phyloP scores from a whole-genome alignment of 1,140 invertebrate genomes.

The Littorina saxatilis region DNA sequence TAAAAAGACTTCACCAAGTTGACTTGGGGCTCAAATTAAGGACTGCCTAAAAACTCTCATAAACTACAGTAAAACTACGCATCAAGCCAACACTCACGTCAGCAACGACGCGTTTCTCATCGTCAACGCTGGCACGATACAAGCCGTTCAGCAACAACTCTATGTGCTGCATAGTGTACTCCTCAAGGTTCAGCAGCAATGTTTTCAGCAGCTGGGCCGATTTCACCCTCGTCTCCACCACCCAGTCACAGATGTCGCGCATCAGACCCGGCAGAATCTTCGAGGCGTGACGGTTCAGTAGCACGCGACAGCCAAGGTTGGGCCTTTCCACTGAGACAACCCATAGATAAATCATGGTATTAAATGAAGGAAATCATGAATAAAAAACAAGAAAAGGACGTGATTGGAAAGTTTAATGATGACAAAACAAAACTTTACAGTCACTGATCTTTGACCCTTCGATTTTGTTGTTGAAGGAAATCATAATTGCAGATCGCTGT shows the following conservation, averaged over 20 bases:
- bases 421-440: too few relatives aligned
- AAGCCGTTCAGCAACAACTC: conserved; percentile 78
- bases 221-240: conserved; percentile 81
- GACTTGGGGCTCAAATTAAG: too few relatives aligned
- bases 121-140: conserved; percentile 78
- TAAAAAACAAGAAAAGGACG: too few relatives aligned
- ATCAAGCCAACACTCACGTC: too few relatives aligned
- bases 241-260: conserved; percentile 85
- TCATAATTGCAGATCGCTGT: too few relatives aligned
- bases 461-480: too few relatives aligned
- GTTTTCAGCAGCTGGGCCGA: conserved; percentile 84
- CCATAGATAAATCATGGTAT: conserved; percentile 32
- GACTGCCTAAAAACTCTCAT: too few relatives aligned
- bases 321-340: conserved; percentile 82
- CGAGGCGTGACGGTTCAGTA: conserved; percentile 83
- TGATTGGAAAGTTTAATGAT: too few relatives aligned
- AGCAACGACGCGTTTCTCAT: conserved; percentile 80
- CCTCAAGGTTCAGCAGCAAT: conserved; percentile 83
- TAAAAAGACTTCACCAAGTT: too few relatives aligned
- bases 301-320: conserved; percentile 84
- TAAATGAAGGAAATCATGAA: too few relatives aligned
- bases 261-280: conserved; percentile 82
- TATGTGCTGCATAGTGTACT: conserved; percentile 83
- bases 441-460: too few relatives aligned
- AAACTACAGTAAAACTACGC: too few relatives aligned